phyloP scores from a whole-genome alignment of 2,113 vertebrate genomes.

The Delphinus delphis region DNA sequence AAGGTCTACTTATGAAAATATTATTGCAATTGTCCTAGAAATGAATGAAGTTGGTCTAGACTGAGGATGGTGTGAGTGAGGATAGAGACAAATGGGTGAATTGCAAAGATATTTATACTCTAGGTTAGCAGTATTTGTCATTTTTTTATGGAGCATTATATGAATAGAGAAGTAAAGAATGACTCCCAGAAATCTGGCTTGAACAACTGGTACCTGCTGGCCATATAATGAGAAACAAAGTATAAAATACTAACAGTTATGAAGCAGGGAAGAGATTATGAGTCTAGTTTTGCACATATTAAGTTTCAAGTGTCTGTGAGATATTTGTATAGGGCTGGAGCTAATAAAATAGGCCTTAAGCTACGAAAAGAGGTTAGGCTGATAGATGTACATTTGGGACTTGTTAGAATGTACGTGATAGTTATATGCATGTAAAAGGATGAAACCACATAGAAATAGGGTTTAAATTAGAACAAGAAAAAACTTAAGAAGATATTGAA shows the following conservation, averaged over 20 bases:
- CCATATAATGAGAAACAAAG: neutral
- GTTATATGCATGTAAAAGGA: neutral
- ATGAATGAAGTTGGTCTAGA: neutral
- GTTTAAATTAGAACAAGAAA: neutral
- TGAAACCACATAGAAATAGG: neutral
- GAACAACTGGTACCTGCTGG: neutral
- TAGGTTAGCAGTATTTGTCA: neutral
- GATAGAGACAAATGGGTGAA: neutral
- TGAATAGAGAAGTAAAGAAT: neutral
- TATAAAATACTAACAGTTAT: neutral
- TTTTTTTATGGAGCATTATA: neutral
- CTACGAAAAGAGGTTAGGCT: neutral
- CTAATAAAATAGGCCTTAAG: neutral
- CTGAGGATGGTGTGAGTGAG: neutral
- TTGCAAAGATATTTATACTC: neutral
- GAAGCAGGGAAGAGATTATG: neutral
- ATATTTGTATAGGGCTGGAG: neutral
- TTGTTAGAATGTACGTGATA: neutral
- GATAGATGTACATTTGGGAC: neutral
- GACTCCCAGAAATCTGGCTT: neutral
- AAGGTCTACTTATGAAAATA: neutral
- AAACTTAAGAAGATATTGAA: neutral
- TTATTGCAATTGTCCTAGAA: neutral
- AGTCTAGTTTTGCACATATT: neutral
- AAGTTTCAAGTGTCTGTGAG: neutral